Evolutionary conservation across 2,888 invertebrate genomes (phyloP).

Genomic region (Nowickia ferox): DNA sequence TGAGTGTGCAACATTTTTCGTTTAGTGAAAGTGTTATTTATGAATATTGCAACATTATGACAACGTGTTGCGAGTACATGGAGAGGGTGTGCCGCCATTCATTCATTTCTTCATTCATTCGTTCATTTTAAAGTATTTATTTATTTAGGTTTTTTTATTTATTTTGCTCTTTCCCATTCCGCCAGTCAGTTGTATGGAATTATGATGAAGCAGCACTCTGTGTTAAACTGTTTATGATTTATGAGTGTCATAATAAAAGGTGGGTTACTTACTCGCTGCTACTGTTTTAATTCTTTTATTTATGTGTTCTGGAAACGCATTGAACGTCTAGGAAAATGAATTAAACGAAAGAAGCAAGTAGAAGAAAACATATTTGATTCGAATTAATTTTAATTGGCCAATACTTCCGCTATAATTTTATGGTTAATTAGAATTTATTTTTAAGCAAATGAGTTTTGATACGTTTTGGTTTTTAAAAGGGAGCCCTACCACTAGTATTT

Average conservation of each 20-base stretch:
- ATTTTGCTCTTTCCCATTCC: constrained; percentile 23
- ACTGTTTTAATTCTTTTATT: constrained; percentile 54
- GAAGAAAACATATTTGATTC: constrained; percentile 46
- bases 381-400: constrained; percentile 70
- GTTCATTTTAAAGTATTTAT: constrained; percentile 33
- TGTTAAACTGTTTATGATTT: constrained; percentile 72
- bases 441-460: constrained; percentile 24
- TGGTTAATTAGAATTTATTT: constrained; percentile 57
- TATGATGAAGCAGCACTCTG: constrained; percentile 52
- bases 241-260: constrained; percentile 70
- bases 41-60: constrained; percentile 61
- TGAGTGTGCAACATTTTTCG: constrained; percentile 27
- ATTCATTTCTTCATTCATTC: constrained; percentile 49
- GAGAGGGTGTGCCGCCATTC: constrained; percentile 62
- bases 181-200: constrained; percentile 35
- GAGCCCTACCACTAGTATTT: constrained; percentile 3
- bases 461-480: background rate
- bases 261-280: constrained; percentile 56
- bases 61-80: constrained; percentile 23
- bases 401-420: constrained; percentile 64
- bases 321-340: constrained; percentile 54
- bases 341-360: background rate
- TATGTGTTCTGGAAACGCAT: constrained; percentile 63
- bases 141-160: background rate
- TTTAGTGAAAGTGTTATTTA: constrained; percentile 63